phyloP scores from a whole-genome alignment of 2,113 vertebrate genomes.

The Ophiodon elongatus region DNA sequence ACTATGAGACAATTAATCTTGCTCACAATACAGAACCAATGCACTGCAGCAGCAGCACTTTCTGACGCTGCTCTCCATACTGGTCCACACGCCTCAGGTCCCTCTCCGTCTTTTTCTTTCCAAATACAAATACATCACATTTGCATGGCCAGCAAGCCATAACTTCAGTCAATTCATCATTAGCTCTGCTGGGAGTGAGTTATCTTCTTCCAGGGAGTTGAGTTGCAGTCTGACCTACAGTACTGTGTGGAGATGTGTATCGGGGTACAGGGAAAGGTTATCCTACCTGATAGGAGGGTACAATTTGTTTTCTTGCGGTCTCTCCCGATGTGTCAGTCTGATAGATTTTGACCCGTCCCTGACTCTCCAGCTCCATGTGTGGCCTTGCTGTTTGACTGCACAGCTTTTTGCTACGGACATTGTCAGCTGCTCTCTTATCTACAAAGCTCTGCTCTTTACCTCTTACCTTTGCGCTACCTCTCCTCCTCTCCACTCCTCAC shows the following conservation, averaged over 20 bases:
- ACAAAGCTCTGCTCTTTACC: constrained; percentile 39
- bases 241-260: neutral
- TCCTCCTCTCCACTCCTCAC: neutral
- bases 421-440: constrained; percentile 20
- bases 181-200: constrained; percentile 26
- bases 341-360: neutral
- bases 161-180: constrained; percentile 39
- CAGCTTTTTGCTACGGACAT: constrained; percentile 20
- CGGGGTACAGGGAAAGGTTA: constrained; percentile 45
- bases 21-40: constrained; percentile 50
- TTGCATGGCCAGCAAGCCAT: constrained; percentile 49
- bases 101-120: neutral
- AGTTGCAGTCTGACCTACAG: constrained; percentile 25
- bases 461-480: constrained; percentile 39
- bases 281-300: neutral
- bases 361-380: constrained; percentile 9
- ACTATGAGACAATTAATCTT: constrained; percentile 64
- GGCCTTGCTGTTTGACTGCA: constrained; percentile 26
- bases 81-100: constrained; percentile 4
- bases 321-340: constrained; percentile 16
- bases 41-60: constrained; percentile 22
- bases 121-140: constrained; percentile 50
- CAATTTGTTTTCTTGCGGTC: neutral
- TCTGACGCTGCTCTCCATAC: neutral
- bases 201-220: neutral